Conservation (phyloP, 2,888 invertebrate species). For the Apoda limacodes region DNA sequence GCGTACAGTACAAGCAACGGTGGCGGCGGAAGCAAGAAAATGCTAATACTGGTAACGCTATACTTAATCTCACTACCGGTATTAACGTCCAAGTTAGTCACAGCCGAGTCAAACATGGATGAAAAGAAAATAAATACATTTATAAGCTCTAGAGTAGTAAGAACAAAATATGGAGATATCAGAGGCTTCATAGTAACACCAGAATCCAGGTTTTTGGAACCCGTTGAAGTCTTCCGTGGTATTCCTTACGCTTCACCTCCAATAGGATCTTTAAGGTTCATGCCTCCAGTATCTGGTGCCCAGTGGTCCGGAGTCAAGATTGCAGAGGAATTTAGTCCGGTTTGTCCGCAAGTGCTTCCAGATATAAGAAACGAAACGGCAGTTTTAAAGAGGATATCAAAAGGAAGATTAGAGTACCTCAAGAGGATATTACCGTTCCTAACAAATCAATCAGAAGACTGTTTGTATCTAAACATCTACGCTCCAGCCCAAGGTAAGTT, state of each 20-base stretch:
- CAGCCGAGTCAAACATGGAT: slow-evolving; percentile 62
- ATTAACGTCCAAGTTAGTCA: slow-evolving; percentile 51
- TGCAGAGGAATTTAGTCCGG: slow-evolving; percentile 89
- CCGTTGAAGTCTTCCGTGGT: slow-evolving; percentile 93
- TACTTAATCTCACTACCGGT: slow-evolving; percentile 64
- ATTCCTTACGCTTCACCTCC: slow-evolving; percentile 96
- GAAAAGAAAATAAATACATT: slow-evolving; percentile 56
- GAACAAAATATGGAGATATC: slow-evolving; percentile 89
- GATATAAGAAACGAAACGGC: slow-evolving; percentile 88
- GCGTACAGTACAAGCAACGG: slow-evolving; percentile 37
- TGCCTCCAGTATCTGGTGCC: slow-evolving; percentile 95
- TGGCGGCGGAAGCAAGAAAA: slow-evolving; percentile 53
- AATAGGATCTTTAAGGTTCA: slow-evolving; percentile 88
- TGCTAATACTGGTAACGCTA: slow-evolving; percentile 53
- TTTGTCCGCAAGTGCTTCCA: slow-evolving; percentile 92
- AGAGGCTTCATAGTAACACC: slow-evolving; percentile 87
- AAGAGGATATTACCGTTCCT: slow-evolving; percentile 88
- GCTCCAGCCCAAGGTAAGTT: slow-evolving; percentile 92
- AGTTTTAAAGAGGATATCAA: slow-evolving; percentile 86
- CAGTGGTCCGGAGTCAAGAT: slow-evolving; percentile 92
- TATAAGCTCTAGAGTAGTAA: slow-evolving; percentile 85
- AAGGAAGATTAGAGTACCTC: slow-evolving; percentile 88
- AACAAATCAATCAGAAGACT: slow-evolving; percentile 95
- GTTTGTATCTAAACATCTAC: slow-evolving; percentile 96
- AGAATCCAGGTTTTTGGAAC: slow-evolving; percentile 83